Conservation (phyloP, 2,113 vertebrate species). For the Lycocorax pyrrhopterus region DNA sequence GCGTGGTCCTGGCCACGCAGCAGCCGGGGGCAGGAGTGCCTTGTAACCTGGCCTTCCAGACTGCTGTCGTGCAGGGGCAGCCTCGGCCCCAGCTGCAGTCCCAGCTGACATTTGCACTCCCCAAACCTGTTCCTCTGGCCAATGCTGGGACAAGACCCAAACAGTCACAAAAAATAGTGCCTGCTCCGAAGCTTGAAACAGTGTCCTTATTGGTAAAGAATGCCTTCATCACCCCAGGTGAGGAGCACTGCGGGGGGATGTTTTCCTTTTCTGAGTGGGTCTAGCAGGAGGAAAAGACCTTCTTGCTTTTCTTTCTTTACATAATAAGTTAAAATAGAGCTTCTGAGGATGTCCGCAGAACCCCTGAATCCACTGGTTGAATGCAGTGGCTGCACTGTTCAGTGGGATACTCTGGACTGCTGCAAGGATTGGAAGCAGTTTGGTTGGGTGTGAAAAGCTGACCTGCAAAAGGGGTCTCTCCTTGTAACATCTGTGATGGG, state of each 20-base stretch:
- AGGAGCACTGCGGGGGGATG: background rate
- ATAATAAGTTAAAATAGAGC: background rate
- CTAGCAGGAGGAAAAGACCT: background rate
- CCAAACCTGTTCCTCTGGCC: slow-evolving; percentile 73
- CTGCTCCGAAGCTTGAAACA: slow-evolving; percentile 77
- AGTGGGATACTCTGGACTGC: background rate
- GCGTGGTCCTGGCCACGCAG: slow-evolving; percentile 67
- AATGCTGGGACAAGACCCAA: slow-evolving; percentile 75
- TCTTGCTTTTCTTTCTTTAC: background rate
- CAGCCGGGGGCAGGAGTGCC: slow-evolving; percentile 51
- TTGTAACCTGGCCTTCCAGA: slow-evolving; percentile 67
- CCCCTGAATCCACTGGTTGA: background rate
- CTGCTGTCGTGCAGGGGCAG: slow-evolving; percentile 53
- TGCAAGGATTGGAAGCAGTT: background rate
- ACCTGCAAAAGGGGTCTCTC: fast-evolving
- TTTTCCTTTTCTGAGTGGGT: background rate
- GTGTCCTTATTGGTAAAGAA: slow-evolving; percentile 76
- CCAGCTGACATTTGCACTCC: slow-evolving; percentile 77
- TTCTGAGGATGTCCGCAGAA: background rate
- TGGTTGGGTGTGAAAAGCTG: background rate
- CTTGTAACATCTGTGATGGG: background rate
- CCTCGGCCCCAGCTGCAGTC: slow-evolving; percentile 58
- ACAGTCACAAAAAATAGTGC: slow-evolving; percentile 82
- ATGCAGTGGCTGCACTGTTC: background rate
- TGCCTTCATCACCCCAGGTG: slow-evolving; percentile 73